phyloP scores from a whole-genome alignment of 1,140 invertebrate species.

The Doryteuthis pealeii region DNA sequence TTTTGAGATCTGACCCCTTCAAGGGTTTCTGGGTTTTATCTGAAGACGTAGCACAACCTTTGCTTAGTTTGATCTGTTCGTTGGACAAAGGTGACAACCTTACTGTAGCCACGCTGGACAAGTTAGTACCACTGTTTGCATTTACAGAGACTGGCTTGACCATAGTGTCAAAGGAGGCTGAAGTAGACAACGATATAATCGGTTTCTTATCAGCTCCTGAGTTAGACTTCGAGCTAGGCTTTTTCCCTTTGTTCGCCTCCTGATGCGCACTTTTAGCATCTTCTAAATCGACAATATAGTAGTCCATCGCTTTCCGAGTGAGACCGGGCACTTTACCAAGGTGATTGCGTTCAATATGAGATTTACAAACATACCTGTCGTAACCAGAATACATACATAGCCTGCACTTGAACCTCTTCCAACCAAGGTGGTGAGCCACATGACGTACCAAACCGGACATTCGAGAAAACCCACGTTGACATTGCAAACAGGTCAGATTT shows the following conservation, averaged over 20 bases:
- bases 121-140: neutral
- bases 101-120: neutral
- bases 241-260: neutral
- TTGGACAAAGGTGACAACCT: neutral
- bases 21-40: neutral
- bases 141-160: neutral
- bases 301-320: constrained; percentile 22
- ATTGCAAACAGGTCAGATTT: constrained; percentile 49
- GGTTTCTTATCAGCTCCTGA: neutral
- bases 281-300: constrained; percentile 41
- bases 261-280: constrained; percentile 18
- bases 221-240: neutral
- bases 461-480: constrained; percentile 47
- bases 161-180: neutral
- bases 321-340: constrained; percentile 23
- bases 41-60: neutral
- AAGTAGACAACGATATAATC: neutral
- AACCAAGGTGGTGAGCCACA: constrained; percentile 59
- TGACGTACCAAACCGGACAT: constrained; percentile 58
- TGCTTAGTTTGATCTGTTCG: neutral
- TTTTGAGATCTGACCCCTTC: neutral
- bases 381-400: constrained; percentile 56
- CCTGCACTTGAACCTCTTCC: constrained; percentile 58
- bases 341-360: constrained; percentile 51
- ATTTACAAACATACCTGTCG: constrained; percentile 54